Evolutionary conservation across 1,140 invertebrate species (phyloP).

Genomic region (Calycopis cecrops): DNA sequence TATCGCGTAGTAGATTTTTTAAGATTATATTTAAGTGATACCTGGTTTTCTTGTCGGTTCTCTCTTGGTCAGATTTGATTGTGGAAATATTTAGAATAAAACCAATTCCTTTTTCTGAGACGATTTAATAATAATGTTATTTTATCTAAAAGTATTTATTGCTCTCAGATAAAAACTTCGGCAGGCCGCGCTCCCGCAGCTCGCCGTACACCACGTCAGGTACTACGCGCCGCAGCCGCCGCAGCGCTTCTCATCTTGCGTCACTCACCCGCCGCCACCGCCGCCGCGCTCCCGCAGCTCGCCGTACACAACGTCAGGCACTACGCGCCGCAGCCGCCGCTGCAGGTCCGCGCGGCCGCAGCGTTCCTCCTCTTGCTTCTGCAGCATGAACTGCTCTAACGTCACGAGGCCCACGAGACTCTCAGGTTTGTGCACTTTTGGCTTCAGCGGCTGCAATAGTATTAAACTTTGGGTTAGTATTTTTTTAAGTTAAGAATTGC

Average conservation of each 20-base stretch:
- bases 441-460: constrained; percentile 35
- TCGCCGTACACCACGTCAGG: constrained; percentile 29
- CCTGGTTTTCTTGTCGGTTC: no score
- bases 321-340: constrained; percentile 56
- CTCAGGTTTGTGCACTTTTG: constrained; percentile 38
- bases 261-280: constrained; percentile 1
- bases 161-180: no score
- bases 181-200: background rate
- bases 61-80: no score
- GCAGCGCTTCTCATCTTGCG: constrained; percentile 27
- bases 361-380: constrained; percentile 83
- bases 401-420: constrained; percentile 69
- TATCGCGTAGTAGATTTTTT: no score
- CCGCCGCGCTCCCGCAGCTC: constrained; percentile 26
- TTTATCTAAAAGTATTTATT: no score
- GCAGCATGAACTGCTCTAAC: constrained; percentile 84
- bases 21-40: no score
- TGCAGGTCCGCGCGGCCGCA: constrained; percentile 34
- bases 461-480: background rate
- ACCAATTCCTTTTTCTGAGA: no score
- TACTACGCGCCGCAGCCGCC: constrained; percentile 10
- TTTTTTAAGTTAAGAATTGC: no score
- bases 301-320: constrained; percentile 77
- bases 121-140: no score
- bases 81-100: no score